Evolutionary conservation across 2,888 invertebrate genomes (phyloP), one percentile per base, ranked within the genome.

Genomic region (Parnassius mnemosyne): DNA sequence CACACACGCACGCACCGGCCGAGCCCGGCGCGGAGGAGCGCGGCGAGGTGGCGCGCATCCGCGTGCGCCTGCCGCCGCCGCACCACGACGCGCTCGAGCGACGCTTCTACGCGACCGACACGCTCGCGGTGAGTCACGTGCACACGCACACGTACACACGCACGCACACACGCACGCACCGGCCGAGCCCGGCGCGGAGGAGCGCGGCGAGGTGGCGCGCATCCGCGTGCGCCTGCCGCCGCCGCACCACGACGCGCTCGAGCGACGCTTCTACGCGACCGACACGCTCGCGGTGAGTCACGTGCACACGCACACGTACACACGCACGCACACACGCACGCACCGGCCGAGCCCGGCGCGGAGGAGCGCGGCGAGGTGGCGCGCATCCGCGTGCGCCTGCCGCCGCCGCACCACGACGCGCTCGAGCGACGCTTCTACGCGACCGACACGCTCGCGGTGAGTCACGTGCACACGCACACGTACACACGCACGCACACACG

Each of bases 21-120:
- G 97, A 96, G 87, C 96, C 97, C 41, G 86, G 92, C 63, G 89
- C 89, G 51, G 86, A 89, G 94, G n/a, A 54, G 11, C 47, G 25
- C 5, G 5, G 25, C 25, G 25, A 47, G 25, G 25, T 25, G 25
- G 25, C 25, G 25, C 25, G 25, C 25, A 25, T 3, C 25, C 25
- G 25, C 25, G 5, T 98, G 68, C 93, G 97, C 41, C 93, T 96
- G 74, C 97, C 98, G 60, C 93, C 96, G 68, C 97, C 98, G 51
- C 95, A 95, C 70, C 95, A 96, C 56, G 93, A 94, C 71, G 93
- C 94, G 73, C 87, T 98, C 64, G 95, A 95, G 80, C 93, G 98
- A 47, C 94, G 96, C 75, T 98, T 98, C 90, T 69, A 78, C 71
- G 77, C 79, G 13, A 66, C 76, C 57, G 89, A 89, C 74, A 83